Evolutionary conservation across 2,113 vertebrate genomes (phyloP), one percentile per base, ranked within the genome.

Genomic region (Prolemur simus): DNA sequence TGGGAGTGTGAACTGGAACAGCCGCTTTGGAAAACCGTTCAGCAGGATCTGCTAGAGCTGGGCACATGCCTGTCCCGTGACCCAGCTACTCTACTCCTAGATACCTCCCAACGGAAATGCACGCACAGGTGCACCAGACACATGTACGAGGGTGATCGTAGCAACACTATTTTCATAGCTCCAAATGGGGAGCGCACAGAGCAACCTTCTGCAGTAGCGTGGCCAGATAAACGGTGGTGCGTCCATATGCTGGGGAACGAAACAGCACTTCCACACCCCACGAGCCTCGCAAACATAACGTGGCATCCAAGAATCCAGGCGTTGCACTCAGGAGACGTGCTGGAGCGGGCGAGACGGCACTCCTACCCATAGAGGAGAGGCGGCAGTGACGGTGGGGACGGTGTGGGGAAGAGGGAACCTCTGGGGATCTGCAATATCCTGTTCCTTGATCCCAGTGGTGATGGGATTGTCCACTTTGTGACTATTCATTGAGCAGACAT

Each of bases 121-220:
- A 8, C 0, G 2, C 20, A 10, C 47, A 9, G 18, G 13, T 37
- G 27, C 60, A 1, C 34, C 2, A 1, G 23, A 42, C 3, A 1
- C 9, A 1, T 1, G 2, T 4, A 9, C 10, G 0, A 21, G 42
- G 7, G 42, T 3, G 10, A 21, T 5, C 5, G 0, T 1, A 6
- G 47, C 45, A 6, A 29, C 17, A 0, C 39, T 0, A 0, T 21
- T 17, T 27, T 14, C 25, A 34, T 4, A 10, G 11, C 64, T 73
- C 47, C 37, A 45, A 13, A 27, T 1, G 8, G 64, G 63, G 34
- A 23, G 42, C 21, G 18, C 18, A 3, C 58, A 7, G 8, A 27
- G 27, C 12, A 49, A 9, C 29, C 23, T 1, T 42, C 71, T 1
- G 5, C 32, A 81, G 63, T 0, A 9, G 32, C 4, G 9, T 10